Evolutionary conservation across 2,888 invertebrate genomes (phyloP), one percentile per base, ranked within the genome.

Genomic region (Crepidodera aurea): DNA sequence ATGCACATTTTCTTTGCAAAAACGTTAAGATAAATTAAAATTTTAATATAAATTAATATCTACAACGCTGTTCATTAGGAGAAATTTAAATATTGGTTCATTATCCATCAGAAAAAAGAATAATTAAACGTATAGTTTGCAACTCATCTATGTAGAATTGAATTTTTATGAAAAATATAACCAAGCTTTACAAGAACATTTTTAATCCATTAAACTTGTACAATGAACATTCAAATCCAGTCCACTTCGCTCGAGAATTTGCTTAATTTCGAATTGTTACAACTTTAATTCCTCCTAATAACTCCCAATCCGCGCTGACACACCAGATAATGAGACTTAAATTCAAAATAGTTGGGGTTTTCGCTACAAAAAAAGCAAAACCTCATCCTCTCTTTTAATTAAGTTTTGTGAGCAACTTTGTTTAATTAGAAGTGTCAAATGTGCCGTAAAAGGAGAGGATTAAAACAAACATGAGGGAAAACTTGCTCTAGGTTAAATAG

Each of bases 341-440:
- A 48, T 48, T 48, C 48, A 48, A 48, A 48, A 48, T 48, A 48
- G 48, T 48, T 48, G 29, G 27, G 44, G 48, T 25, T 27, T 48
- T 15, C 6, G 27, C 48, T n/a, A 16, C 7, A 56, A 46, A 56
- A 46, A 46, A 42, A n/a, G 8, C 54, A 15, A 16, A 22, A 56
- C 34, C 29, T 22, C 29, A 16, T 46, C 22, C 34, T 44, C 46
- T 22, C 46, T 56, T 56, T 56, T 44, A 56, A 56, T 44, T 56
- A 56, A 56, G 56, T 56, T 56, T 54, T 25, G 56, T 27, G 46
- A 44, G 56, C 34, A 56, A 46, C 56, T 56, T 56, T 56, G 56
- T 56, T 56, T 56, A 56, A 56, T 56, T 56, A 32, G 56, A 56
- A 56, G 56, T 56, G 56, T 46, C 56, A 56, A 56, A 56, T 44